Conservation (phyloP, 2,797 vertebrate genomes). For the Anomalospiza imberbis region DNA sequence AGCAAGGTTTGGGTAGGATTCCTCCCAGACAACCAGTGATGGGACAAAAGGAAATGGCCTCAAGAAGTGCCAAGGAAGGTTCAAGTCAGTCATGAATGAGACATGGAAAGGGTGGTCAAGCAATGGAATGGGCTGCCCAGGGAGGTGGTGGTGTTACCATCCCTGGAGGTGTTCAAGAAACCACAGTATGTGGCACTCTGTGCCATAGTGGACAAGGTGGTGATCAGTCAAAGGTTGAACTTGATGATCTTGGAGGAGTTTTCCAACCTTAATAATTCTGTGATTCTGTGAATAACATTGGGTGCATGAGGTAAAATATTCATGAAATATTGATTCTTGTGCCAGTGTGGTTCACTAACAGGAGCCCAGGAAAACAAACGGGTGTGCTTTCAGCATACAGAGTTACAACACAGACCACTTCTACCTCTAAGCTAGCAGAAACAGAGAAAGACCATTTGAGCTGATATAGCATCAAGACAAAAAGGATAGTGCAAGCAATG, state of each 20-base stretch:
- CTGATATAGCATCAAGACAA: background rate
- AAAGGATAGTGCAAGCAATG: background rate
- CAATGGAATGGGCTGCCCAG: background rate
- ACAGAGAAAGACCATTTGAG: background rate
- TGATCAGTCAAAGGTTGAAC: background rate
- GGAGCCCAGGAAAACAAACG: rapidly evolving
- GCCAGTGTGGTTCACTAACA: background rate
- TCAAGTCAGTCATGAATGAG: background rate
- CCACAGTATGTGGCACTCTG: background rate
- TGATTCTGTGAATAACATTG: background rate
- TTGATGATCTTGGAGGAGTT: background rate
- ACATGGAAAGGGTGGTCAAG: background rate
- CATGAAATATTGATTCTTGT: background rate
- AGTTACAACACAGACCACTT: background rate
- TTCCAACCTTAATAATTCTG: background rate
- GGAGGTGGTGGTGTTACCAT: too few species aligned
- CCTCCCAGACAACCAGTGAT: background rate
- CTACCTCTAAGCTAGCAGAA: background rate
- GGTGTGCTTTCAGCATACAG: background rate
- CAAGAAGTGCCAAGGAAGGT: background rate
- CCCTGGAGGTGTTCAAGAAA: background rate
- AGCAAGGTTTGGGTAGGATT: background rate
- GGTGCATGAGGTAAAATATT: background rate
- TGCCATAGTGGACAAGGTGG: background rate
- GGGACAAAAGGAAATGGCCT: background rate